These are phyloP conservation scores for Ips nitidus DNA, from an alignment of 1,140 invertebrate species.

Conservation along the genomic window DNA sequence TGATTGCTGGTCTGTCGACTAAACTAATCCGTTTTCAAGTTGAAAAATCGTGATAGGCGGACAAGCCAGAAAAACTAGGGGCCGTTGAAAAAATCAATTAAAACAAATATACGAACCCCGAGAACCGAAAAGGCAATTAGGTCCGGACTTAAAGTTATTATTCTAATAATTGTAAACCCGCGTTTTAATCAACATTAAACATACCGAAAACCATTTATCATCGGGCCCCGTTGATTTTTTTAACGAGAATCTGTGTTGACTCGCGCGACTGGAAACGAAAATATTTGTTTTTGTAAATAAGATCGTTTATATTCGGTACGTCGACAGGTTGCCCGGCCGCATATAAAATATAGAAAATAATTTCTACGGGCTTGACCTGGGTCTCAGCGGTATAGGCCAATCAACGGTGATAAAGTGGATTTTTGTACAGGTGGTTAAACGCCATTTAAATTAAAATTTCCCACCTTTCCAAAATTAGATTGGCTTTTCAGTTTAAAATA, in stretches of 20 bases:
- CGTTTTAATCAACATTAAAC: conserved; percentile 29
- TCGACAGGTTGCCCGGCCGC: conserved; percentile 17
- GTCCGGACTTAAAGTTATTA: conserved; percentile 18
- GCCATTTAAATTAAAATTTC: no score
- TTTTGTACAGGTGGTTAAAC: not conserved
- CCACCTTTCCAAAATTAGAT: no score
- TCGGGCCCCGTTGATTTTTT: conserved; percentile 25
- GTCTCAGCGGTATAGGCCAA: not conserved
- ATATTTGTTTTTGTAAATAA: conserved; percentile 33
- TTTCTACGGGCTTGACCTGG: conserved; percentile 21
- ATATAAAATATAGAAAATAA: conserved; percentile 29
- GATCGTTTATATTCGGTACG: conserved; percentile 32
- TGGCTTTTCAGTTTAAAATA: no score
- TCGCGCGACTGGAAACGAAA: conserved; percentile 21
- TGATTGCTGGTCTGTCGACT: no score
- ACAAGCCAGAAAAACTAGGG: conserved; percentile 1
- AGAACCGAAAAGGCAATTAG: conserved; percentile 27
- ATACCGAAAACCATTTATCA: conserved; percentile 30
- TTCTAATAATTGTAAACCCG: conserved; percentile 30
- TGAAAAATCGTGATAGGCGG: not conserved
- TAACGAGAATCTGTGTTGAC: conserved; percentile 27
- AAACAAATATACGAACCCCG: conserved; percentile 27
- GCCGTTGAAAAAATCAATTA: conserved; percentile 24
- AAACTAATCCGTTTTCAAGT: no score
- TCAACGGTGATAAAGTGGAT: conserved; percentile 1